A percentile compares a stretch with the other conserved stretches of the same genome.
Conservation (phyloP, 2,113 vertebrate genomes). For the Bombycilla garrulus region DNA sequence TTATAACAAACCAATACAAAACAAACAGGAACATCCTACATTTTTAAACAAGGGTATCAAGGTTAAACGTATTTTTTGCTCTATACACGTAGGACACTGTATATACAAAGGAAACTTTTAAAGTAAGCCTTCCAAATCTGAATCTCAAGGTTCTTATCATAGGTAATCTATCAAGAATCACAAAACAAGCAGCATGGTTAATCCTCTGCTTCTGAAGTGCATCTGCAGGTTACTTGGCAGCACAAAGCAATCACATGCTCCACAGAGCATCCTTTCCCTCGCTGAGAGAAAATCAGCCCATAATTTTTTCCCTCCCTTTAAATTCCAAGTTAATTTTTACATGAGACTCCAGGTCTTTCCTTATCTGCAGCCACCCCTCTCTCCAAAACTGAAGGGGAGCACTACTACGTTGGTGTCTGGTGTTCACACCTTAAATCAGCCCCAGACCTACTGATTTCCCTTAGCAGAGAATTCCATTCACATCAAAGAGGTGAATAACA, state of each 20-base stretch:
- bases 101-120: background rate
- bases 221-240: background rate
- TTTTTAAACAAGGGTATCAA: background rate
- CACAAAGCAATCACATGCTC: background rate
- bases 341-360: background rate
- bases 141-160: background rate
- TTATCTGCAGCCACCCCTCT: background rate
- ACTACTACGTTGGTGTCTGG: background rate
- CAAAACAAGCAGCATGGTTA: background rate
- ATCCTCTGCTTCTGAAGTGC: background rate
- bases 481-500: background rate
- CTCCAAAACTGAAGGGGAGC: background rate
- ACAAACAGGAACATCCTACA: background rate
- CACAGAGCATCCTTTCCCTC: background rate
- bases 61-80: background rate
- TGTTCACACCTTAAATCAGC: background rate
- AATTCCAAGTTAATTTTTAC: background rate
- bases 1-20: background rate
- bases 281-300: background rate
- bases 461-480: background rate
- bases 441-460: background rate
- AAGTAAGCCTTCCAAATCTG: background rate
- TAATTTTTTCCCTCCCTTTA: background rate
- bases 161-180: slow-evolving; percentile 13
- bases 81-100: background rate